Base-by-base conservation (phyloP, 2,113 vertebrate genomes). In the Dromiciops gliroides region DNA sequence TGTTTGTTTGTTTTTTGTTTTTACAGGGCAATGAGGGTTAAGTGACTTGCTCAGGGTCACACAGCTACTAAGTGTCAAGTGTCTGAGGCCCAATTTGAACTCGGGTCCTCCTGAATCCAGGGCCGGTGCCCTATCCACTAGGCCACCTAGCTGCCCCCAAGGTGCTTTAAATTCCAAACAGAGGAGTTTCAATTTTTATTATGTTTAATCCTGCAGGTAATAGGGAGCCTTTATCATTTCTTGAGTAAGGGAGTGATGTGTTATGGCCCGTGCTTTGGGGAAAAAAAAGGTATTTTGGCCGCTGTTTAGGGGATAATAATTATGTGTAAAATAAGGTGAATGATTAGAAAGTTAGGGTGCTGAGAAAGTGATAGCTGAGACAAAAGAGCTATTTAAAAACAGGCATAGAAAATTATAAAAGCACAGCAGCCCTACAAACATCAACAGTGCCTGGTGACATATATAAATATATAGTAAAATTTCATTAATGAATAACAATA, bases 281-380 rank as follows among this genome's bases (percentile, higher is more conserved):
- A 48, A 83, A 7, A 8, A 11, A 7, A 8, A 11, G 0, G 0
- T 14, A 0, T 14, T 28, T 23, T 9, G n/a, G 48, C 8, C 31
- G 3, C 14, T 23, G 19, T 5, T 0, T 56, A 26, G 25, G 26
- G 11, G 23, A n/a, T 52, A 60, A 94, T 89, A 88, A 53, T 89
- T 9, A 90, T 37, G 90, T 25, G 51, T 26, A 52, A 44, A 89
- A 60, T 28, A 83, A 51, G 50, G 48, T 22, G 44, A 48, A 75
- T n/a, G 4, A 75, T n/a, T 75, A 7, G 12, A 19, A 94, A 60
- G 28, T 49, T 12, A 60, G 3, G 25, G 37, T 16, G 52, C 44
- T 0, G 14, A 91, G 88, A 92, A 53, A 56, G 60, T 37, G 60
- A 75, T 75, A 75, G 5, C 6, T 2, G n/a, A 24, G 48, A 51